Evolutionary conservation across 2,797 vertebrate species (phyloP), one percentile per base, ranked within the genome.

Genomic region (Megaceryle alcyon): DNA sequence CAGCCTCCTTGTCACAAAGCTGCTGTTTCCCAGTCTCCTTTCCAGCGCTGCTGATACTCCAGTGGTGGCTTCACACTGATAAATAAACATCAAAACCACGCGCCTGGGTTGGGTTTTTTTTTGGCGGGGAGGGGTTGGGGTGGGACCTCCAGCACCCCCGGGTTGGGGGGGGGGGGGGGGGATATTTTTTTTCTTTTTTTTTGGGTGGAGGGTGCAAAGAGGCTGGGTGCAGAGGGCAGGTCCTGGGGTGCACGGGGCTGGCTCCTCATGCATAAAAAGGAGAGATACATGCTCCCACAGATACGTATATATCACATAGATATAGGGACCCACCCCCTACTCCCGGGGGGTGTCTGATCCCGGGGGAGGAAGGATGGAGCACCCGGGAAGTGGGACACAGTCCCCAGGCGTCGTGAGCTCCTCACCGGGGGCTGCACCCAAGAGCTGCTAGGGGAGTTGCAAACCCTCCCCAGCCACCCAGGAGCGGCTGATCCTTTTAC

Each of bases 81-180:
- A 2, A 28, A 14, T 2, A 2, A 12, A 10, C 0, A 5, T 2
- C 46, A n/a, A 4, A 22, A 7, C 23, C 6, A 11, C 4, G 2
- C n/a, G 6, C 57, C 3, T 23, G 43, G 39, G 12, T 39, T 39
- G 39, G 39, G 39, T 5, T 8, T 28, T 61, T 6, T 29, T 60
- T 25, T 4, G n/a, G n/a, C n/a, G n/a, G n/a, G n/a, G n/a, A n/a
- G n/a, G n/a, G n/a, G n/a, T n/a, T n/a, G n/a, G n/a, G n/a, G n/a
- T n/a, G n/a, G n/a, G n/a, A n/a, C n/a, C n/a, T n/a, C n/a, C n/a
- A n/a, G n/a, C n/a, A n/a, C n/a, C n/a, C n/a, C n/a, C n/a, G n/a
- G n/a, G n/a, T n/a, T n/a, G n/a, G n/a, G n/a, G n/a, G n/a, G n/a
- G n/a, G n/a, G 53, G 29, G 53, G 17, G 51, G 4, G 51, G 26